Conservation (phyloP, 2,113 vertebrate genomes). For the Bubo scandiacus region DNA sequence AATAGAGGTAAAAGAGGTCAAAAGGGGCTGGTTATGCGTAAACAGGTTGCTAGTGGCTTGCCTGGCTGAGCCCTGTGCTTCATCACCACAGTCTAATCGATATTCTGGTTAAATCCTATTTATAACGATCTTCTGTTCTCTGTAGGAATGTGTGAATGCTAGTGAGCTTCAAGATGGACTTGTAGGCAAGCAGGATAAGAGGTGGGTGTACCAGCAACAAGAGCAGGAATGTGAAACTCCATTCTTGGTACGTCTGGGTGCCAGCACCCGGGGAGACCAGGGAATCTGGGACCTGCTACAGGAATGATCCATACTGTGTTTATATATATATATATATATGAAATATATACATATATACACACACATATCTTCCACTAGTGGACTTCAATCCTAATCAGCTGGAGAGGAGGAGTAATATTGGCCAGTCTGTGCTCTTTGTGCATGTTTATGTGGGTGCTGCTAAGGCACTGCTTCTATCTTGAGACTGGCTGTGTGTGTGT, state of each 20-base stretch:
- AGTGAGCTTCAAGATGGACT: background rate
- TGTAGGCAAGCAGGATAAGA: background rate
- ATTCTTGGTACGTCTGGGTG: accelerated
- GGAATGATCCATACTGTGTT: background rate
- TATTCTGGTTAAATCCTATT: background rate
- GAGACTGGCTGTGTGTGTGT: background rate
- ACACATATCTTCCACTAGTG: background rate
- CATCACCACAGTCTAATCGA: background rate
- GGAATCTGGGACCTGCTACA: background rate
- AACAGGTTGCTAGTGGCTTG: background rate
- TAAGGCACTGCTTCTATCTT: background rate
- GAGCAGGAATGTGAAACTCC: background rate
- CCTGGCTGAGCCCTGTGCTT: background rate
- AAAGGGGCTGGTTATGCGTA: background rate
- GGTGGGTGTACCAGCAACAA: background rate
- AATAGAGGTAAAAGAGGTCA: background rate
- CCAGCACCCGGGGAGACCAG: background rate
- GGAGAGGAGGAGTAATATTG: background rate
- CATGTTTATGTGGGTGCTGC: background rate
- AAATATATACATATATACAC: background rate
- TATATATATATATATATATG: no score
- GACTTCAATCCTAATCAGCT: background rate
- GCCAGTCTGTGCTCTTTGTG: background rate
- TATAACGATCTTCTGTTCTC: background rate
- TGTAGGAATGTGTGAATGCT: background rate